phyloP scores from a whole-genome alignment of 2,888 invertebrate species.

The Ariolimax columbianus region DNA sequence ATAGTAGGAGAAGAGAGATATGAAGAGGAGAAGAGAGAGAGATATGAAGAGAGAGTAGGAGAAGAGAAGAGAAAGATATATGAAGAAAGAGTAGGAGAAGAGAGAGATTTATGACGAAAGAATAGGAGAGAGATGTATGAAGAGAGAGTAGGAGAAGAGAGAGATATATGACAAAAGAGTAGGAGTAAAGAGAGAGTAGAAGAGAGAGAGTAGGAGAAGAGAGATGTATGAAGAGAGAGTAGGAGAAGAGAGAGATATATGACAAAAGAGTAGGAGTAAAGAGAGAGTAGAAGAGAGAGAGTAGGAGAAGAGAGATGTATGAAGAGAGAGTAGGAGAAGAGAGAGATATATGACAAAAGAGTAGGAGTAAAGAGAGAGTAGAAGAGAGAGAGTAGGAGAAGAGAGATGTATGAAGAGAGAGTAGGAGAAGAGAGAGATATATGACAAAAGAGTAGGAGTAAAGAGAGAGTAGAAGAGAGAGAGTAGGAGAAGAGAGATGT shows the following conservation, averaged over 20 bases:
- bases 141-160: background rate
- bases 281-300: no score
- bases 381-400: no score
- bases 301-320: background rate
- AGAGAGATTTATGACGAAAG: background rate
- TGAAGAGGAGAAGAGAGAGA: background rate
- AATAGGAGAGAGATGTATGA: no score
- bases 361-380: no score
- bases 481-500: background rate
- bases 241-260: no score
- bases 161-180: background rate
- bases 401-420: no score
- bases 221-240: background rate
- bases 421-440: no score
- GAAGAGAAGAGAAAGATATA: background rate
- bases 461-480: background rate
- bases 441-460: no score
- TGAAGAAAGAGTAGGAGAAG: background rate
- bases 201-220: background rate
- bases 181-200: background rate
- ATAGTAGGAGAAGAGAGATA: background rate
- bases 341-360: background rate
- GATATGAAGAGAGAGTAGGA: background rate
- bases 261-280: background rate
- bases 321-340: no score